Evolutionary conservation across 2,113 vertebrate genomes (phyloP).

Genomic region (Thunnus maccoyii): DNA sequence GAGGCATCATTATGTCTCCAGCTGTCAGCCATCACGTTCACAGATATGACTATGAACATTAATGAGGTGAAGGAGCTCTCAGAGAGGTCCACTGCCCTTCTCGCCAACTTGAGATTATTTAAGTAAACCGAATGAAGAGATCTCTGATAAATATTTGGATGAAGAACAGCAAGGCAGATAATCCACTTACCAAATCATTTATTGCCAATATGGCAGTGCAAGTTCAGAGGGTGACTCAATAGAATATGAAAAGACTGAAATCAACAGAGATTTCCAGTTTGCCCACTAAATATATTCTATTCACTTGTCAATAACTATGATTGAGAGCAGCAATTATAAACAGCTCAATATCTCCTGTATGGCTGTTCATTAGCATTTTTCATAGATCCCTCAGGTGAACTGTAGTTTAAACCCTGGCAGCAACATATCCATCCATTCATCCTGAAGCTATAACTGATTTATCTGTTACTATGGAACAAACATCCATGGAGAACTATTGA

Average conservation of each 20-base stretch:
- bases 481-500: conserved; percentile 8
- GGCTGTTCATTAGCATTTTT: conserved; percentile 34
- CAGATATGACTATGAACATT: neutral
- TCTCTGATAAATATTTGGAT: conserved; percentile 3
- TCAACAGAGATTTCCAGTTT: conserved; percentile 28
- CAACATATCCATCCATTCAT: conserved; percentile 1
- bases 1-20: conserved; percentile 1
- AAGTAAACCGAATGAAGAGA: neutral
- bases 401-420: neutral
- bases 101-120: neutral
- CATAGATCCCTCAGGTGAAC: conserved; percentile 31
- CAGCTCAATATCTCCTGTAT: conserved; percentile 31
- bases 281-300: neutral
- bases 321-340: conserved; percentile 44
- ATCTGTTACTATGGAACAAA: neutral
- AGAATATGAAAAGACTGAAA: conserved; percentile 10
- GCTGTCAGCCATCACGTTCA: neutral
- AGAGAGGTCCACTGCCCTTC: neutral
- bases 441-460: conserved; percentile 11
- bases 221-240: neutral
- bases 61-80: neutral
- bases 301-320: conserved; percentile 39
- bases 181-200: neutral
- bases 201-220: neutral
- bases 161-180: neutral